Evolutionary conservation across 2,113 vertebrate genomes (phyloP), one percentile per base, ranked within the genome.

Genomic region (Collichthys lucidus): DNA sequence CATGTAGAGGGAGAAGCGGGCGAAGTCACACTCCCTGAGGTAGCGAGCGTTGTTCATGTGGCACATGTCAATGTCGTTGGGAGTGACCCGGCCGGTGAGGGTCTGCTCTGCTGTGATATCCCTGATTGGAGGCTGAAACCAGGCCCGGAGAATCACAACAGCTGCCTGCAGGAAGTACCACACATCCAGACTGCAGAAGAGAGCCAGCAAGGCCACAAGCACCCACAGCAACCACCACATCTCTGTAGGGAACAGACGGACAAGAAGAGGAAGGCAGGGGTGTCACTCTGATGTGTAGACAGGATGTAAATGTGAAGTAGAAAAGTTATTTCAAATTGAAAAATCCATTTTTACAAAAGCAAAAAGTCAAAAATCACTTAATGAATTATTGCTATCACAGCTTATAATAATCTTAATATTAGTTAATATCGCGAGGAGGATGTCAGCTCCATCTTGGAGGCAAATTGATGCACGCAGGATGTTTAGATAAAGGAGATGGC

Each of bases 21-120:
- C 96, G 42, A 98, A 95, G 90, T 98, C 97, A 17, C 96, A 97
- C 88, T 98, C 97, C 0, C 97, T 93, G 17, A 97, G 92, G 93
- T 98, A 98, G 46, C 97, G 96, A 5, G 96, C 96, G 64, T 98
- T 98, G 94, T 98, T 98, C 97, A 98, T 97, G 91, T 98, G 97
- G 55, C 96, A 91, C 94, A 97, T 89, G 91, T 97, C 97, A 20
- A 98, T 88, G 87, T 98, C 97, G 0, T 86, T 90, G 1, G 95
- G 90, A 5, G 96, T 92, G 56, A 98, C 97, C 3, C 94, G 88
- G 79, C 96, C 94, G 0, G 59, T 31, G 3, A 92, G 50, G 16
- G 88, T 62, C 87, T 97, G 96, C 91, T 97, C 96, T 0, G 91
- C 95, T 16, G 96, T 95, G 55, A 97, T 66, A 65, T 97, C 97